Evolutionary conservation across 1,140 invertebrate genomes (phyloP).

Genomic region (Neuroterus valhalla): DNA sequence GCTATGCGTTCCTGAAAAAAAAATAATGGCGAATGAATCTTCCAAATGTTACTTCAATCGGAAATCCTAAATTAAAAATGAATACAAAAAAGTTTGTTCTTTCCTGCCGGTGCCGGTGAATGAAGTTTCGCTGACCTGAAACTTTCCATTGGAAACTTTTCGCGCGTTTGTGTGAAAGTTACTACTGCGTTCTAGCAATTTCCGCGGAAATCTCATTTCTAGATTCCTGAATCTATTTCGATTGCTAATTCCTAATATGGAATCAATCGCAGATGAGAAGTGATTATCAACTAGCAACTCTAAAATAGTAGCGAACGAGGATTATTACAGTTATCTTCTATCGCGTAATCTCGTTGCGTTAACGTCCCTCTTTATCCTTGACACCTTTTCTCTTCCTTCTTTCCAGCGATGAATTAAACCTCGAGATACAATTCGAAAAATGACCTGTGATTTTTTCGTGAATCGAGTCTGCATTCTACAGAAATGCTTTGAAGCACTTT

Average conservation of each 20-base stretch:
- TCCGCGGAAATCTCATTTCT: slow-evolving; percentile 12
- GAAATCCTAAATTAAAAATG: slow-evolving; percentile 37
- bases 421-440: slow-evolving; percentile 50
- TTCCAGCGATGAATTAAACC: slow-evolving; percentile 36
- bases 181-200: neutral
- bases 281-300: neutral
- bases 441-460: slow-evolving; percentile 52
- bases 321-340: slow-evolving; percentile 56
- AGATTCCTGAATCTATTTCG: slow-evolving; percentile 33
- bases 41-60: neutral
- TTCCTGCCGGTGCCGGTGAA: neutral
- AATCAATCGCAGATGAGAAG: neutral
- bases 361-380: slow-evolving; percentile 64
- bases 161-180: slow-evolving; percentile 54
- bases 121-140: slow-evolving; percentile 43
- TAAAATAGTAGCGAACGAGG: slow-evolving; percentile 12
- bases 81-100: slow-evolving; percentile 41
- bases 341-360: slow-evolving; percentile 67
- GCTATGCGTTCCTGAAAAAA: no score
- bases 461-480: slow-evolving; percentile 27
- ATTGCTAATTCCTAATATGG: slow-evolving; percentile 30
- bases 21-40: no score
- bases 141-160: slow-evolving; percentile 62
- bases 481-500: no score
- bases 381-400: slow-evolving; percentile 58